Evolutionary conservation across 2,113 vertebrate genomes (phyloP).

Genomic region (Brachirus orientalis): DNA sequence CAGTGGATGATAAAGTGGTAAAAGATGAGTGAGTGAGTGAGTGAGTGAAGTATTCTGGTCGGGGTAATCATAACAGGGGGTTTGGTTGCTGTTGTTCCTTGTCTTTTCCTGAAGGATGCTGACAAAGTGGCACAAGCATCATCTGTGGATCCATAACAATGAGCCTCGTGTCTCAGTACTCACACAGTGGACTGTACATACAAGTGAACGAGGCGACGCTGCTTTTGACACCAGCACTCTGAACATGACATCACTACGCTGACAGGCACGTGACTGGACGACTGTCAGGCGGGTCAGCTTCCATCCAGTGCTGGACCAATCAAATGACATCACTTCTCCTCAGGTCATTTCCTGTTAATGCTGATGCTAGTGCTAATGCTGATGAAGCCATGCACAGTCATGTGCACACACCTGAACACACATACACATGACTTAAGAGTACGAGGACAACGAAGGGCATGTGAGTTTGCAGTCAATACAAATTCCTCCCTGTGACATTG

Average conservation of each 20-base stretch:
- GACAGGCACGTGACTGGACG: constrained; percentile 14
- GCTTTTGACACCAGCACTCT: constrained; percentile 33
- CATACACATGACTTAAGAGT: not conserved
- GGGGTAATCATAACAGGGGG: no score
- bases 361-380: constrained; percentile 33
- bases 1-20: no score
- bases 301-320: constrained; percentile 24
- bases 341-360: constrained; percentile 38
- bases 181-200: not conserved
- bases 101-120: no score
- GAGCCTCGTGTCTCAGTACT: not conserved
- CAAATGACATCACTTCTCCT: constrained; percentile 41
- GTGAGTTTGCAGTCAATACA: constrained; percentile 9
- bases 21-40: no score
- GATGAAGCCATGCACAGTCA: constrained; percentile 30
- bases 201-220: not conserved
- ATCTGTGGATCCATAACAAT: no score
- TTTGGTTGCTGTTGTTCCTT: no score
- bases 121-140: no score
- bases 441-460: constrained; percentile 40
- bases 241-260: constrained; percentile 23
- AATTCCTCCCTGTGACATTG: constrained; percentile 2
- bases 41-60: no score
- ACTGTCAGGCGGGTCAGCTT: not conserved
- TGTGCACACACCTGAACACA: not conserved